Conservation (phyloP, 2,888 invertebrate genomes). For the Synanthedon tipuliformis region DNA sequence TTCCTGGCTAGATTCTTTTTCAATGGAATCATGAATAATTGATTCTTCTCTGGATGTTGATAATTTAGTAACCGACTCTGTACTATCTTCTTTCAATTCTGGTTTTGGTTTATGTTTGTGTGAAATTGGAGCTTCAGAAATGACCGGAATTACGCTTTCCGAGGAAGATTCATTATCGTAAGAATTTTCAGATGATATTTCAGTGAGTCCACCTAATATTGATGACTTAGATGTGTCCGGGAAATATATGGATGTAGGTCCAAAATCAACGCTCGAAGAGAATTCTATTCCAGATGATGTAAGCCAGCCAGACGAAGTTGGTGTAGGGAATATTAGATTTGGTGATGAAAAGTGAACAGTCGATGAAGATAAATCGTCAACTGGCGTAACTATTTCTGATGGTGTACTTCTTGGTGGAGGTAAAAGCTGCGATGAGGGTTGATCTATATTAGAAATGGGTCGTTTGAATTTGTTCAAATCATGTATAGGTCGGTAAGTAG, state of each 20-base stretch:
- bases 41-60: slow-evolving; percentile 17
- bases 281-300: slow-evolving; percentile 56
- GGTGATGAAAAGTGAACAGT: slow-evolving; percentile 22
- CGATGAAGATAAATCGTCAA: slow-evolving; percentile 22
- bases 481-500: slow-evolving; percentile 54
- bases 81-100: slow-evolving; percentile 16
- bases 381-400: slow-evolving; percentile 22
- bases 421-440: slow-evolving; percentile 49
- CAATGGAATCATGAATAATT: slow-evolving; percentile 16
- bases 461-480: slow-evolving; percentile 49
- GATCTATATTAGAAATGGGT: slow-evolving; percentile 40
- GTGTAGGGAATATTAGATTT: slow-evolving; percentile 52
- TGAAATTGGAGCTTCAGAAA: slow-evolving; percentile 24
- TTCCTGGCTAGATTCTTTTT: slow-evolving; percentile 36
- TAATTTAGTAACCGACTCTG: slow-evolving; percentile 14
- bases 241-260: slow-evolving; percentile 42
- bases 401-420: slow-evolving; percentile 47
- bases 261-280: slow-evolving; percentile 51
- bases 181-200: slow-evolving; percentile 24
- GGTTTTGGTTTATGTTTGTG: slow-evolving; percentile 19
- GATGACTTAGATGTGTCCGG: slow-evolving; percentile 29
- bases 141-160: slow-evolving; percentile 24
- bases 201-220: slow-evolving; percentile 14
- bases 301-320: slow-evolving; percentile 55
- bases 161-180: slow-evolving; percentile 31